Conservation (phyloP, 2,113 vertebrate genomes). For the Leucoraja erinaceus region DNA sequence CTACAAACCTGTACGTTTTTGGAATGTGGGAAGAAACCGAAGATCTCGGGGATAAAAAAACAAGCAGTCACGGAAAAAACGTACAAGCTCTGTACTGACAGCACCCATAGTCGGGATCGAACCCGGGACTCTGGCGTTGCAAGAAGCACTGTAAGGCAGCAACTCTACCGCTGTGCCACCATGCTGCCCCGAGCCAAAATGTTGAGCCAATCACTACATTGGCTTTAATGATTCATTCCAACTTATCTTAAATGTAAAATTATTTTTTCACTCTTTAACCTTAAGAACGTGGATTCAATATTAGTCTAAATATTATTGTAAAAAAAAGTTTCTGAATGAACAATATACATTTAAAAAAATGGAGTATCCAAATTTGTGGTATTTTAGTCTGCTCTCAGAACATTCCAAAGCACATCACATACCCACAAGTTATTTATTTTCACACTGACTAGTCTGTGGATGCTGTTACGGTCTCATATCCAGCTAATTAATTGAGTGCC, state of each 20-base stretch:
- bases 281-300: neutral
- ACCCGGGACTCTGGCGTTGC: too few relatives aligned
- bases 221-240: neutral
- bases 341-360: neutral
- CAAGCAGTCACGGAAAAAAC: too few relatives aligned
- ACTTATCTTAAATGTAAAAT: neutral
- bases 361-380: neutral
- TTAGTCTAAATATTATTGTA: neutral
- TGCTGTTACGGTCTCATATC: neutral
- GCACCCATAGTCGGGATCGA: too few relatives aligned
- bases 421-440: neutral
- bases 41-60: too few relatives aligned
- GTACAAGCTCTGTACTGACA: too few relatives aligned
- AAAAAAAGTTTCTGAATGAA: neutral
- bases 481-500: neutral
- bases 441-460: neutral
- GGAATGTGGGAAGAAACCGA: too few relatives aligned
- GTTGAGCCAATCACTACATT: neutral
- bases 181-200: too few relatives aligned
- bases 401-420: neutral
- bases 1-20: too few relatives aligned
- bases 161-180: too few relatives aligned
- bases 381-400: neutral
- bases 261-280: neutral
- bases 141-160: too few relatives aligned